phyloP scores from a whole-genome alignment of 2,113 vertebrate species.

The Tringa solitaria region DNA sequence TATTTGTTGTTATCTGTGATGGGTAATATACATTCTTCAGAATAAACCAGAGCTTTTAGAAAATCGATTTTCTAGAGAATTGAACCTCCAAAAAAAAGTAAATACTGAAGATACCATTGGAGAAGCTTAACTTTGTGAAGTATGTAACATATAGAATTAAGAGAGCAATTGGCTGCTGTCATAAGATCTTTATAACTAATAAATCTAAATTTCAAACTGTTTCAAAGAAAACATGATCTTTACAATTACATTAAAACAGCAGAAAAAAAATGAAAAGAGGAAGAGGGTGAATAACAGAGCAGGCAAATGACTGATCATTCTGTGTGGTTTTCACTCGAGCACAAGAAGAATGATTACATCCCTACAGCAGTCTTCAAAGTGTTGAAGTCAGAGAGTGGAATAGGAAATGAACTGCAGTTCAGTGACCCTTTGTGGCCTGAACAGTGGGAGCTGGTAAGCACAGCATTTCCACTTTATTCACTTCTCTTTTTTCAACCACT shows the following conservation, averaged over 20 bases:
- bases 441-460: constrained; percentile 67
- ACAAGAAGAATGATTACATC: constrained; percentile 66
- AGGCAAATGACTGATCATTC: constrained; percentile 59
- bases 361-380: constrained; percentile 68
- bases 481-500: constrained; percentile 43
- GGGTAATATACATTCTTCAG: not conserved
- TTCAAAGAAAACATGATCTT: constrained; percentile 14
- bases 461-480: constrained; percentile 66
- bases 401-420: constrained; percentile 70
- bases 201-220: not conserved
- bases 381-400: constrained; percentile 58
- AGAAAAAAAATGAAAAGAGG: constrained; percentile 19
- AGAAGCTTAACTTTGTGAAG: not conserved
- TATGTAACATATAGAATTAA: not conserved
- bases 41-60: not conserved
- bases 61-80: not conserved
- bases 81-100: not conserved
- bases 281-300: constrained; percentile 47
- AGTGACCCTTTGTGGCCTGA: constrained; percentile 69
- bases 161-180: not conserved
- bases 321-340: constrained; percentile 45
- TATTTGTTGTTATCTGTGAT: not conserved
- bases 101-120: not conserved
- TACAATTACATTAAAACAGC: constrained; percentile 25
- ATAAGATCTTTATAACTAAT: not conserved